A percentile compares a stretch with the other conserved stretches of the same genome.
Evolutionary conservation across 2,797 vertebrate genomes (phyloP).

Genomic region (Bovichtus variegatus): DNA sequence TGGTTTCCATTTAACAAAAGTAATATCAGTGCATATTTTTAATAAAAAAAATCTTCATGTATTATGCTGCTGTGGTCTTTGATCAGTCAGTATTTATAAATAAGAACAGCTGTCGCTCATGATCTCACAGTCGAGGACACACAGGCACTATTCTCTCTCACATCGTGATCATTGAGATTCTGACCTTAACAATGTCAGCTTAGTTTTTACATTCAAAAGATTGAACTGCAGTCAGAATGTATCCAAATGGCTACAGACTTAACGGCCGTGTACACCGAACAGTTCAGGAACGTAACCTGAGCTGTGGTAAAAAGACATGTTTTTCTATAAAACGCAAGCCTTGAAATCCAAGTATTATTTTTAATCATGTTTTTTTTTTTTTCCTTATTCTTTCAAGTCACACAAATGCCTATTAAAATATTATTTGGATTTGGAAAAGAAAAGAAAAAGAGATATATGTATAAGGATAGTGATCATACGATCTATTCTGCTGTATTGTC

Average conservation of each 20-base stretch:
- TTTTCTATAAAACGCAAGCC: neutral
- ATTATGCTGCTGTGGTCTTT: neutral
- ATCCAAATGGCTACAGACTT: neutral
- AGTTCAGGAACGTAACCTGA: neutral
- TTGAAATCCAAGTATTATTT: neutral
- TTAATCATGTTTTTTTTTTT: neutral
- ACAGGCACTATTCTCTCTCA: neutral
- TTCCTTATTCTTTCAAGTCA: neutral
- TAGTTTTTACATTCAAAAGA: neutral
- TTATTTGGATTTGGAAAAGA: neutral
- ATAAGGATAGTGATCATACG: neutral
- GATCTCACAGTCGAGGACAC: neutral
- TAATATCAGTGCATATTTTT: neutral
- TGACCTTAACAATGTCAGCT: neutral
- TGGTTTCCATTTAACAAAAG: neutral
- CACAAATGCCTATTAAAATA: neutral
- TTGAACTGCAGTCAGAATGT: conserved; percentile 12
- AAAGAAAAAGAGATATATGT: neutral
- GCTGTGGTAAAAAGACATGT: neutral
- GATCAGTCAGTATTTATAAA: neutral
- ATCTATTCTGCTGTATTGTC: conserved; percentile 55
- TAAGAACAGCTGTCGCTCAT: neutral
- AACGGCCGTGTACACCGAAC: neutral
- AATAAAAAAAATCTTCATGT: rapidly evolving
- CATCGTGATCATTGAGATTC: neutral